phyloP scores from a whole-genome alignment of 2,888 invertebrate genomes.

The Dryocosmus kuriphilus region DNA sequence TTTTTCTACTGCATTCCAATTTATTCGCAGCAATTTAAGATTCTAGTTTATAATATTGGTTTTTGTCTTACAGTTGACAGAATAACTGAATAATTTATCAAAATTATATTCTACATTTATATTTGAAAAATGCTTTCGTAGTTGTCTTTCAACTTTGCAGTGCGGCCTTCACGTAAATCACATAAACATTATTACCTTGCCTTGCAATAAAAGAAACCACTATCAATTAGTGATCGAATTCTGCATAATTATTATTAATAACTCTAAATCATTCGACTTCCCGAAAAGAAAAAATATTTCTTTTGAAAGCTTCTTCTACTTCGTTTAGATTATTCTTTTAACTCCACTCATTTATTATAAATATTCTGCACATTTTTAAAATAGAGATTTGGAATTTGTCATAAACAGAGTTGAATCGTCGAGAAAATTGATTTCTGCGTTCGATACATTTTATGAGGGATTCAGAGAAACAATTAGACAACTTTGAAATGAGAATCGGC shows the following conservation, averaged over 20 bases:
- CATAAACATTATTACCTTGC: background rate
- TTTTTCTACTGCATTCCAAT: too few species aligned
- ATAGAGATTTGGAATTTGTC: background rate
- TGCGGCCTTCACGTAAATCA: background rate
- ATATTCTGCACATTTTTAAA: too few species aligned
- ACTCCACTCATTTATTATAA: too few species aligned
- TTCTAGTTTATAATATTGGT: too few species aligned
- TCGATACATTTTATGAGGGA: background rate
- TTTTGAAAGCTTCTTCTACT: background rate
- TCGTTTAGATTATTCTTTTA: background rate
- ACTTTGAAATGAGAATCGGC: slow-evolving; percentile 12
- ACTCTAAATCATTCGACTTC: background rate
- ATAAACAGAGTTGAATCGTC: background rate
- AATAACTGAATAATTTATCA: too few species aligned
- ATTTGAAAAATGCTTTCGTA: background rate
- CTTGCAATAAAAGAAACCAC: too few species aligned
- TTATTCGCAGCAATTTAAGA: too few species aligned
- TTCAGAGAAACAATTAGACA: slow-evolving; percentile 27
- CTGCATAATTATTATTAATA: background rate
- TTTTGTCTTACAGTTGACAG: too few species aligned
- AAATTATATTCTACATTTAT: too few species aligned
- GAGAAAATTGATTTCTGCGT: background rate
- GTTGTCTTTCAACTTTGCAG: background rate
- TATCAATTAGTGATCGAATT: too few species aligned
- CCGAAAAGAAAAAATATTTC: background rate